phyloP scores from a whole-genome alignment of 2,888 invertebrate species.

The Physocephala rufipes region DNA sequence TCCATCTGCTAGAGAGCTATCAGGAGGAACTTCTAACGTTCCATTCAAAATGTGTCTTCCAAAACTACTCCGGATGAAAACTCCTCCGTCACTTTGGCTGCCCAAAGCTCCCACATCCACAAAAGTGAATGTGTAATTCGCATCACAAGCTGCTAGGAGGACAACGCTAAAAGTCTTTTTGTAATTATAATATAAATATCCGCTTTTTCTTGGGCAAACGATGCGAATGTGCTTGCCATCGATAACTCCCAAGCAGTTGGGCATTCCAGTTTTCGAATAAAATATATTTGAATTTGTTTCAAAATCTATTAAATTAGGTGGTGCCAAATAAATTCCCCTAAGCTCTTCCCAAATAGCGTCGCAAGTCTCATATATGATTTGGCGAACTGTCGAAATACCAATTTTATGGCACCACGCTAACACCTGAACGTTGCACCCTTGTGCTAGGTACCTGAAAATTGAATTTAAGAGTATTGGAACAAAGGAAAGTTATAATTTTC shows the following conservation, averaged over 20 bases:
- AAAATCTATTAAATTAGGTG: background rate
- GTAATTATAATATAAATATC: slow-evolving; percentile 1
- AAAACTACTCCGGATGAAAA: background rate
- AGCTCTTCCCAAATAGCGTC: slow-evolving; percentile 4
- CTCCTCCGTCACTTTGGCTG: slow-evolving; percentile 1
- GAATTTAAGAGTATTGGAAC: background rate
- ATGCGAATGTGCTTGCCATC: slow-evolving; percentile 2
- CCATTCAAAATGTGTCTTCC: background rate
- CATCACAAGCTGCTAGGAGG: background rate
- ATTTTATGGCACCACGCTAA: background rate
- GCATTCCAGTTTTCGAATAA: slow-evolving; percentile 11
- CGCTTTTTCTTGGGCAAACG: slow-evolving; percentile 15
- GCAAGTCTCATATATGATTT: background rate
- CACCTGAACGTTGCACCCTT: background rate
- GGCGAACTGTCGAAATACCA: background rate
- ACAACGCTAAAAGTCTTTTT: slow-evolving; percentile 2
- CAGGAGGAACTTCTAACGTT: background rate
- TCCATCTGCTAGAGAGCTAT: background rate
- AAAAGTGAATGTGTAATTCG: background rate
- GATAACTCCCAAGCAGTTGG: slow-evolving; percentile 4
- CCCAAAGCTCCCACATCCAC: background rate
- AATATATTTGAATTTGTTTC: background rate
- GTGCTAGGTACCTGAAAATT: background rate
- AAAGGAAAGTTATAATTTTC: background rate
- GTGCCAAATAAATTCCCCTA: background rate